These are phyloP conservation scores for Drosophila quinaria DNA, from an alignment of 2,888 invertebrate genomes.

Conservation along the genomic window DNA sequence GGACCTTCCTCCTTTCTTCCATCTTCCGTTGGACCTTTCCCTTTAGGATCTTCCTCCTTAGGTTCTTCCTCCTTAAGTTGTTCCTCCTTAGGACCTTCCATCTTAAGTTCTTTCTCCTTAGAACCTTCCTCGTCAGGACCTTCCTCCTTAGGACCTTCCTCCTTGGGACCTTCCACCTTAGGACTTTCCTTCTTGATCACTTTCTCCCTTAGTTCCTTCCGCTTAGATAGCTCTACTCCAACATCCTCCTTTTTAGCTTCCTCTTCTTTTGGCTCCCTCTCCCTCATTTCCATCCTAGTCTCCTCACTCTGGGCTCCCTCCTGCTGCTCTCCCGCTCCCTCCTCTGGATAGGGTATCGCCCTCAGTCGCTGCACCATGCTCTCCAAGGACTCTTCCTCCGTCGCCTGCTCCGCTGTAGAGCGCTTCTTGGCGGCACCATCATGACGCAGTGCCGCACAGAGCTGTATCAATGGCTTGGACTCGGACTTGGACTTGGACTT, in stretches of 20 bases:
- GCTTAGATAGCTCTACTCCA: neutral
- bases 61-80: too few species aligned
- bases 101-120: too few species aligned
- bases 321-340: neutral
- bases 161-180: too few species aligned
- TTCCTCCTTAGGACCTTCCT: neutral
- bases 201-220: neutral
- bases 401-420: conserved; percentile 22
- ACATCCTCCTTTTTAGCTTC: neutral
- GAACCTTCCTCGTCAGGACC: too few species aligned
- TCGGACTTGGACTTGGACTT: too few species aligned
- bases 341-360: conserved; percentile 75
- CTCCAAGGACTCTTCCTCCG: conserved; percentile 67
- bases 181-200: too few species aligned
- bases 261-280: neutral
- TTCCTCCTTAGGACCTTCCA: neutral
- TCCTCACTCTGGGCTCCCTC: neutral
- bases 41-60: neutral
- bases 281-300: too few species aligned
- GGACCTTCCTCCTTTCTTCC: neutral
- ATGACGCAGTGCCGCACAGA: conserved; percentile 73
- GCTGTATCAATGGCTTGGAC: conserved; percentile 64
- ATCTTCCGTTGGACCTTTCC: too few species aligned
- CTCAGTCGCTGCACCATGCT: conserved; percentile 83
- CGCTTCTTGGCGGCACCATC: conserved; percentile 58